Percentiles rank a stretch among this genome's conserved stretches.
phyloP scores from a whole-genome alignment of 2,113 vertebrate genomes.

The Nibea albiflora region DNA sequence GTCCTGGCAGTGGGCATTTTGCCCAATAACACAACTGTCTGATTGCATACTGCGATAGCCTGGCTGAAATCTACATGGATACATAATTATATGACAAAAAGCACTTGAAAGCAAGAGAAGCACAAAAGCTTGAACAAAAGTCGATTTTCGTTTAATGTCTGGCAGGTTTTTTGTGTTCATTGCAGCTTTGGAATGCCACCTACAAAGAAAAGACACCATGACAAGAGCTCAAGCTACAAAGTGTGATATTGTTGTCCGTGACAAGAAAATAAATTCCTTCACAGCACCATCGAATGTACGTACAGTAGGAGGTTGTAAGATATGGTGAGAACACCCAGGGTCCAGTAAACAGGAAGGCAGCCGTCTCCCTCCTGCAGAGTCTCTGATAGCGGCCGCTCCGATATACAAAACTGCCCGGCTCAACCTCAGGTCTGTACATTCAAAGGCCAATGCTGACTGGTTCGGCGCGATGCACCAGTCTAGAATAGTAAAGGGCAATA shows the following conservation, averaged over 20 bases:
- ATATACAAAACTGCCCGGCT: not conserved
- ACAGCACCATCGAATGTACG: not conserved
- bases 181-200: slow-evolving; percentile 59
- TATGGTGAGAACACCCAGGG: not conserved
- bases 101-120: slow-evolving; percentile 25
- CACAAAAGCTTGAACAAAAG: slow-evolving; percentile 29
- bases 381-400: not conserved
- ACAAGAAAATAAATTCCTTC: slow-evolving; percentile 41
- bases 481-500: slow-evolving; percentile 27
- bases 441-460: slow-evolving; percentile 27
- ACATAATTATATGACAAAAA: not conserved
- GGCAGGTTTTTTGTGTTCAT: slow-evolving; percentile 50
- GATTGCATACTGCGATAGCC: not conserved
- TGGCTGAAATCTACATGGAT: slow-evolving; percentile 6
- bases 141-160: slow-evolving; percentile 59
- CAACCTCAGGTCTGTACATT: slow-evolving; percentile 57
- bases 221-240: slow-evolving; percentile 44
- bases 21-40: not conserved
- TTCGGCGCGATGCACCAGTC: slow-evolving; percentile 17
- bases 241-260: slow-evolving; percentile 31
- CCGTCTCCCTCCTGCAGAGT: slow-evolving; percentile 21
- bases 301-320: slow-evolving; percentile 15
- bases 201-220: slow-evolving; percentile 39
- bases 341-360: not conserved
- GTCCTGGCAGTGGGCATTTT: not conserved